phyloP scores from a whole-genome alignment of 2,797 vertebrate genomes.

The Denticeps clupeoides region DNA sequence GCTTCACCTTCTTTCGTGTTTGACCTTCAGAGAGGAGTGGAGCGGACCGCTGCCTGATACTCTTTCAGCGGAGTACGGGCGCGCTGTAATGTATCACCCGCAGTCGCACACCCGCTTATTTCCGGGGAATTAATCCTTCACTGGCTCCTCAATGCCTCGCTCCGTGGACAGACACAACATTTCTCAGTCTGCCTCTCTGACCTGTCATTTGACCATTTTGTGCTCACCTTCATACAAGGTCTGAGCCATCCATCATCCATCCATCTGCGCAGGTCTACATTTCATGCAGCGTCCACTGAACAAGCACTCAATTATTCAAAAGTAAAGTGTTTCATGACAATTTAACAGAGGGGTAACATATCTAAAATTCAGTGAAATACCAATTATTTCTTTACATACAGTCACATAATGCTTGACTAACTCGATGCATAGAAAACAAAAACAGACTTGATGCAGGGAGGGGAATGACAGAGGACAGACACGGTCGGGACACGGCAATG shows the following conservation, averaged over 20 bases:
- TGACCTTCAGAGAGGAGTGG: background rate
- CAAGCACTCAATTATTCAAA: background rate
- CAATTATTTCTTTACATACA: no score
- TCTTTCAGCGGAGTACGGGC: background rate
- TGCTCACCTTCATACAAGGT: constrained; percentile 16
- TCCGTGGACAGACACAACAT: constrained; percentile 12
- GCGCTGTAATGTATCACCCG: background rate
- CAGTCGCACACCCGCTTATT: constrained; percentile 9
- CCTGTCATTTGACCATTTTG: constrained; percentile 12
- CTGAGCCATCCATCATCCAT: background rate
- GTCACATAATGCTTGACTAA: no score
- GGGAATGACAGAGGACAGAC: no score
- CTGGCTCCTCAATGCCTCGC: constrained; percentile 11
- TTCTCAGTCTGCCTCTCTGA: constrained; percentile 7
- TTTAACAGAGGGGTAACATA: background rate
- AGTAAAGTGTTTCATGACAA: background rate
- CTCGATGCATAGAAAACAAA: no score
- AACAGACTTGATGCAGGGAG: no score
- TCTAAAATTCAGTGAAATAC: no score
- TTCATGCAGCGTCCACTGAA: constrained; percentile 35
- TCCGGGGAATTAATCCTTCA: constrained; percentile 12
- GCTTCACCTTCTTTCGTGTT: background rate
- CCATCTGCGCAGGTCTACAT: constrained; percentile 16
- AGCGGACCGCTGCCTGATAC: background rate
- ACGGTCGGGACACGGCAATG: no score